Evolutionary conservation across 2,113 vertebrate species (phyloP), one percentile per base, ranked within the genome.

Genomic region (Colaptes auratus): DNA sequence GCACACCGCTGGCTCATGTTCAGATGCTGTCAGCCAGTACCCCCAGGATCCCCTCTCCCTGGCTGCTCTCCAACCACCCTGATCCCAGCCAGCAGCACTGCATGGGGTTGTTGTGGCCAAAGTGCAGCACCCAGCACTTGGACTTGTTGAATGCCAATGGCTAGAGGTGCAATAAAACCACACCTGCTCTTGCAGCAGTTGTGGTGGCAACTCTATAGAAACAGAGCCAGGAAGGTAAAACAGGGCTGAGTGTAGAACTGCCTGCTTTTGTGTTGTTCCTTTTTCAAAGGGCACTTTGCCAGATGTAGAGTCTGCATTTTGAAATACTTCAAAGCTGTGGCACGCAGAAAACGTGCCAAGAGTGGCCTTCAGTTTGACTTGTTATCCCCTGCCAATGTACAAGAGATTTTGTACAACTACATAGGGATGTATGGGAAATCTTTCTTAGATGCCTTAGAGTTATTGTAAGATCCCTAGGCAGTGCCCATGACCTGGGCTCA

Each of bases 121-220:
- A 10, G 39, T 39, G 39, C 39, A 39, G 10, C 39, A 39, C 10
- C 39, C 10, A 11, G 39, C 39, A 39, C 39, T 39, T 39, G 39
- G 39, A 39, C 39, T 39, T 39, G 39, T 36, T 9, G 39, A 39
- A 39, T 39, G 39, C 9, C 39, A 39, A 39, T 82, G 67, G 80
- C 95, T 93, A 70, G 27, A 83, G 69, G 59, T 39, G 59, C 73
- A 88, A 82, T 61, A 77, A 88, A 94, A 88, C 33, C n/a, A 61
- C 48, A 73, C 64, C 72, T 93, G 65, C 80, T 79, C 70, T 88
- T 56, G 76, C 39, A 86, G 86, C 88, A 92, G 65, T 70, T 86
- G 72, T 88, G 59, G n/a, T 1, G 27, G 52, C 46, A 86, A 69
- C 80, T 83, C 86, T 78, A 66, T 46, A 86, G 39, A 94, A 46